Percentiles rank a stretch among this genome's conserved stretches.
Evolutionary conservation across 2,797 vertebrate genomes (phyloP).

Genomic region (Centroberyx gerrardi): DNA sequence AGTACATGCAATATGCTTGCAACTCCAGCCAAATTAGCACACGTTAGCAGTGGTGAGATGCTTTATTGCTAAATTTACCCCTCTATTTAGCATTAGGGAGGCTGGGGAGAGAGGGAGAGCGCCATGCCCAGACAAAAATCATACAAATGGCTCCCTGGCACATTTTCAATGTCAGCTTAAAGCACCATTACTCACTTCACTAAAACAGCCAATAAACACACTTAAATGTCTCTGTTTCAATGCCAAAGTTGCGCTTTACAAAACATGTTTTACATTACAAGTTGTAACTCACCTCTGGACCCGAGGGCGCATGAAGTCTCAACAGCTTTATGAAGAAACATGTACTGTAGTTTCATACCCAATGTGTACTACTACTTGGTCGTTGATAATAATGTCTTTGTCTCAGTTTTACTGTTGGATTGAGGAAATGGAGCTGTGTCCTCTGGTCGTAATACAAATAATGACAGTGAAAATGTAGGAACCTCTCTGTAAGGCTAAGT

Average conservation of each 20-base stretch:
- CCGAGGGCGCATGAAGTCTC: background rate
- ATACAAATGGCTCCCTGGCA: conserved; percentile 14
- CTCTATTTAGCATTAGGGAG: background rate
- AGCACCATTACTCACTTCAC: conserved; percentile 15
- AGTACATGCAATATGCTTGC: no score
- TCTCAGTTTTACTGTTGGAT: background rate
- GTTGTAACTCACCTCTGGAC: conserved; percentile 14
- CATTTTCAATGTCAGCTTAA: conserved; percentile 13
- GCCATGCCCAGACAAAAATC: conserved; percentile 9
- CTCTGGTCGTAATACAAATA: background rate
- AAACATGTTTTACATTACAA: conserved; percentile 19
- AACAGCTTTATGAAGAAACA: background rate
- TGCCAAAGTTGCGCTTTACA: conserved; percentile 11
- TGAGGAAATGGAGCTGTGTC: background rate
- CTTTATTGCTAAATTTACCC: background rate
- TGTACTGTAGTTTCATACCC: background rate
- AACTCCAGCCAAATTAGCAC: background rate
- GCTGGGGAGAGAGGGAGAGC: background rate
- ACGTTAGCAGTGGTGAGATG: background rate
- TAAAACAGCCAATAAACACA: conserved; percentile 31
- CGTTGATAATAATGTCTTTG: background rate
- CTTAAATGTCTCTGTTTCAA: conserved; percentile 8
- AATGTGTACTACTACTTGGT: no score
- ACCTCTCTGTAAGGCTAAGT: background rate
- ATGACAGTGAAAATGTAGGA: background rate